Conservation (phyloP, 1,140 invertebrate species). For the Leptopilina clavipes region DNA sequence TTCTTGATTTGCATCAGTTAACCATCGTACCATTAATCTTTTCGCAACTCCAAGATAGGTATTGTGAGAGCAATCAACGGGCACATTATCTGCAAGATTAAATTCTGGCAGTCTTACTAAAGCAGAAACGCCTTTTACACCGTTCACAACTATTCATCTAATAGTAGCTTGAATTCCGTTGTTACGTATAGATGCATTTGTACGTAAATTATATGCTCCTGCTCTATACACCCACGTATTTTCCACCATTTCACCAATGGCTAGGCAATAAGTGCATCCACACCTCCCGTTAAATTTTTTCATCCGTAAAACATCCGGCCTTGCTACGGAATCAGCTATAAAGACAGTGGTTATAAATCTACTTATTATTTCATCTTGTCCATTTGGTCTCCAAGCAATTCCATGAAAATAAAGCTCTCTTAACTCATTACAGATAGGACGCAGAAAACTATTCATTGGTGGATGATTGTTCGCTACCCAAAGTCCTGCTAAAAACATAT, state of each 20-base stretch:
- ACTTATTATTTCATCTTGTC: background rate
- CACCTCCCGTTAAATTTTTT: no score
- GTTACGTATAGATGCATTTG: slow-evolving; percentile 22
- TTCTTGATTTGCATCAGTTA: background rate
- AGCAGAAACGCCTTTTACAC: slow-evolving; percentile 35
- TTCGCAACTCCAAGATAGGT: slow-evolving; percentile 15
- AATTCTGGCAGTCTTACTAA: slow-evolving; percentile 25
- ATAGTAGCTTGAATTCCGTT: background rate
- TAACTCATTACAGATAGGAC: no score
- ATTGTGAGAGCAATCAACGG: slow-evolving; percentile 35
- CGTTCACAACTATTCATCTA: background rate
- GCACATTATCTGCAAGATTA: slow-evolving; percentile 12
- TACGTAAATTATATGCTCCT: background rate
- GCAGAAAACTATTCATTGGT: no score
- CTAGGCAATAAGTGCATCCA: slow-evolving; percentile 37
- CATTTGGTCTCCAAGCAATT: slow-evolving; percentile 19
- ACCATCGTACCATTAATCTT: background rate
- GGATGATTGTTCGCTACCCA: no score
- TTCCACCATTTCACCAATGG: slow-evolving; percentile 30
- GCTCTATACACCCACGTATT: slow-evolving; percentile 23
- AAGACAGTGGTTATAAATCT: background rate
- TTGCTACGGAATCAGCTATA: no score
- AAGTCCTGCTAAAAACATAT: background rate
- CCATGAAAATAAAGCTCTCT: no score
- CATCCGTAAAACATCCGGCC: no score